These are phyloP conservation scores for Atopsyche davidsoni DNA, from an alignment of 1,140 invertebrate genomes.

Conservation along the genomic window DNA sequence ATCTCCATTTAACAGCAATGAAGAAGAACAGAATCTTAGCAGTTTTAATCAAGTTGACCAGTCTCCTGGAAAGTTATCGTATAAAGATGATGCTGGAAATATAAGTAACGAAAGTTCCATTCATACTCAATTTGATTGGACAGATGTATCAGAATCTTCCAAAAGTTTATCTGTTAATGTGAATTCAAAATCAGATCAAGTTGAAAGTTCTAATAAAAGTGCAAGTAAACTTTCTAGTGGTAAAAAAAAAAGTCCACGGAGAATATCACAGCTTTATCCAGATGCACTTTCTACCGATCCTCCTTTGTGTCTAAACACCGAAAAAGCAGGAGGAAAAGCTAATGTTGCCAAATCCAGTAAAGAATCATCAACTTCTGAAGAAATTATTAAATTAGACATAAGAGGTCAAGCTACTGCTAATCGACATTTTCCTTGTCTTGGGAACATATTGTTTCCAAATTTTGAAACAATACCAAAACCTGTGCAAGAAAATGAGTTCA, in stretches of 20 bases:
- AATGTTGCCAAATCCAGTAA: slow-evolving; percentile 3
- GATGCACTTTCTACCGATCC: slow-evolving; percentile 14
- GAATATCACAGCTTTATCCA: slow-evolving; percentile 14
- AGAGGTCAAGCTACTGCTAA: slow-evolving; percentile 37
- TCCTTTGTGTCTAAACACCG: slow-evolving; percentile 9
- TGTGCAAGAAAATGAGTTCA: slow-evolving; percentile 20
- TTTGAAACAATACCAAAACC: slow-evolving; percentile 11
- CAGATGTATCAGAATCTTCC: slow-evolving; percentile 13
- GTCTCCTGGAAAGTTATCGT: too few species aligned
- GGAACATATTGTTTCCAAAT: slow-evolving; percentile 22
- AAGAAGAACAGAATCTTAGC: too few species aligned
- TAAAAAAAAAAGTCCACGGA: not conserved
- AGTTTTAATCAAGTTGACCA: too few species aligned
- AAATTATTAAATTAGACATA: slow-evolving; percentile 47
- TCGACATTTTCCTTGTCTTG: slow-evolving; percentile 17
- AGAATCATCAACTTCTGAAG: slow-evolving; percentile 38
- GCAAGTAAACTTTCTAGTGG: slow-evolving; percentile 2
- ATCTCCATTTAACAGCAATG: too few species aligned
- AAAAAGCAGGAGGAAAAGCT: slow-evolving; percentile 2
- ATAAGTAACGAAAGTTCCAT: slow-evolving; percentile 26
- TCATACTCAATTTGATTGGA: slow-evolving; percentile 20
- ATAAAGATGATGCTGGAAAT: slow-evolving; percentile 9
- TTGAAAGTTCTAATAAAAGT: slow-evolving; percentile 4
- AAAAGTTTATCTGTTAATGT: slow-evolving; percentile 4
- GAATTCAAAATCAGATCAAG: too few species aligned